Evolutionary conservation across 2,888 invertebrate species (phyloP), one percentile per base, ranked within the genome.

Genomic region (Epiblema foenella): DNA sequence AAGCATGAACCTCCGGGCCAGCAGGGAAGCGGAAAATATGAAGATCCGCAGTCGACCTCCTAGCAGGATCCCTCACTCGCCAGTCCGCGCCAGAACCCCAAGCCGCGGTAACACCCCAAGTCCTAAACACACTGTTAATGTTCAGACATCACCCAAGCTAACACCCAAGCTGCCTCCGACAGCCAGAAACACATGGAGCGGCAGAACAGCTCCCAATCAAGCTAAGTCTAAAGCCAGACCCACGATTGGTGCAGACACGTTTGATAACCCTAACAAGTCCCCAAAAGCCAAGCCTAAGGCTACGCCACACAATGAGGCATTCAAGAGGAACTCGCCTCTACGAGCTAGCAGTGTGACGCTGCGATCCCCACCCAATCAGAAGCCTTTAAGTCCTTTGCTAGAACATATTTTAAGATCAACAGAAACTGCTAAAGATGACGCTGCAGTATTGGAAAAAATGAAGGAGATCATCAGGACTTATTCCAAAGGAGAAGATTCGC

Each of bases 111-210:
- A 90, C 76, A 91, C 94, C 3, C 94, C 95, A 59, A 94, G 89
- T 76, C 87, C 92, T 0, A 93, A 92, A 74, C 93, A 92, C 76
- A 81, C 81, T 52, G 76, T 88, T 29, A 82, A 82, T 77, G 77
- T 80, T 5, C 89, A 90, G 76, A 90, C 94, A 33, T 94, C 94
- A 69, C 89, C 89, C 7, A 93, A 93, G 80, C 74, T 89, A 37
- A 86, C 88, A 0, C 89, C 88, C 0, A 89, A 90, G 75, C 76
- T 92, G n/a, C 93, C 93, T 2, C 91, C 91, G 0, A 85, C 91
- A 56, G 82, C 94, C 1, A 95, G 95, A 68, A 96, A 96, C 77
- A 97, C 97, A 0, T 97, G 97, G 97, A 95, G 95, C 74, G 97
- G 97, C 0, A 94, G 97, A 49, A 87, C 90, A 9, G 93, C 89